These are phyloP conservation scores for Ptychobarbus kaznakovi DNA, from an alignment of 2,797 vertebrate genomes.

Conservation along the genomic window DNA sequence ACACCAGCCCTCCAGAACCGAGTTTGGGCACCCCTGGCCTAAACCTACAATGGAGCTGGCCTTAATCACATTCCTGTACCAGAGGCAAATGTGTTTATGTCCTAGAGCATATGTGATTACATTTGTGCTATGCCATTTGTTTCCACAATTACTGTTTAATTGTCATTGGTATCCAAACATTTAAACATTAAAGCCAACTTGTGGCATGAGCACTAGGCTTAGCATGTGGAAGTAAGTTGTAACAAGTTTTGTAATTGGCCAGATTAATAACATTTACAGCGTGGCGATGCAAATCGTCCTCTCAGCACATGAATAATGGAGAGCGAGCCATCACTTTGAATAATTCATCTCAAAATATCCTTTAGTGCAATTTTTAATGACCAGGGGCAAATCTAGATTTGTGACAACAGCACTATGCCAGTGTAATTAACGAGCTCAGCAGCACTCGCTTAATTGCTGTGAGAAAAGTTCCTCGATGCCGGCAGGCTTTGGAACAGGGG, in stretches of 20 bases:
- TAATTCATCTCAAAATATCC: conserved; percentile 84
- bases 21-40: too few relatives aligned
- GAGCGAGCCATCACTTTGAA: conserved; percentile 82
- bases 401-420: conserved; percentile 78
- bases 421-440: conserved; percentile 77
- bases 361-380: conserved; percentile 79
- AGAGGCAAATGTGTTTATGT: conserved; percentile 7
- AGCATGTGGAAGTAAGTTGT: conserved; percentile 76
- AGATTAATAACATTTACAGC: conserved; percentile 85
- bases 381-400: conserved; percentile 74
- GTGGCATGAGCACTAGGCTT: conserved; percentile 69
- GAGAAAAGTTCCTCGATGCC: conserved; percentile 76
- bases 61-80: background rate
- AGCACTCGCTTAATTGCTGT: conserved; percentile 78
- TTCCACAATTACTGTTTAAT: conserved; percentile 47
- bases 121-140: conserved; percentile 58
- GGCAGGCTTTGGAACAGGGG: conserved; percentile 69
- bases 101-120: conserved; percentile 37
- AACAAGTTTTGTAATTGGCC: conserved; percentile 83
- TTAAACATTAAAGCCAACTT: conserved; percentile 78
- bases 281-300: conserved; percentile 78
- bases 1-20: too few relatives aligned
- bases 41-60: background rate
- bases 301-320: conserved; percentile 81
- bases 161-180: conserved; percentile 73